A percentile compares a stretch with the other conserved stretches of the same genome.
These are phyloP conservation scores for Seriola dumerili DNA, from an alignment of 2,113 vertebrate species.

Conservation along the genomic window DNA sequence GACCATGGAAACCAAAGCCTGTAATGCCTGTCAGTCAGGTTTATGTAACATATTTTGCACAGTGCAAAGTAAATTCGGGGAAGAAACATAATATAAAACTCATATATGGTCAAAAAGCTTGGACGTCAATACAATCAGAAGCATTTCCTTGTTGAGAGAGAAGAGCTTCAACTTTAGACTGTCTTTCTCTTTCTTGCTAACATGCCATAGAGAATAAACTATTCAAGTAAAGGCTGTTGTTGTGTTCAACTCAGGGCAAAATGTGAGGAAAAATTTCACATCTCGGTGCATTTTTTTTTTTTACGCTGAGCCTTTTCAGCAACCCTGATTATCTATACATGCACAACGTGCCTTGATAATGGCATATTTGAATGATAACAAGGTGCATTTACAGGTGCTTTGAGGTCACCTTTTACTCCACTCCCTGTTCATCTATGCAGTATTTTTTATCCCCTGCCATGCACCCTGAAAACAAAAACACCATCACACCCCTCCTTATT, in stretches of 20 bases:
- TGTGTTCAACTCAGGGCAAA: neutral
- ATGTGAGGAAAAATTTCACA: neutral
- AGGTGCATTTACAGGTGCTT: constrained; percentile 27
- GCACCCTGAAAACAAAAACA: constrained; percentile 62
- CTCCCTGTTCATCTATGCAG: constrained; percentile 27
- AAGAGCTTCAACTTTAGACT: neutral
- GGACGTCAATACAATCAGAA: neutral
- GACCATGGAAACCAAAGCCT: constrained; percentile 51
- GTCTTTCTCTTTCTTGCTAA: neutral
- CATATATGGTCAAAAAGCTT: neutral
- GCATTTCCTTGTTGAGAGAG: too few relatives aligned
- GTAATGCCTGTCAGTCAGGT: constrained; percentile 48
- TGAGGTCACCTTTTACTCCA: constrained; percentile 44
- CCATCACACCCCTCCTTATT: constrained; percentile 51
- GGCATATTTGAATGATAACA: constrained; percentile 23
- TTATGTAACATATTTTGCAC: constrained; percentile 31
- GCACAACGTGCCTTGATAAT: constrained; percentile 17
- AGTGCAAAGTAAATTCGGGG: constrained; percentile 1
- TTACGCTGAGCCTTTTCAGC: constrained; percentile 7
- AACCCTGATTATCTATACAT: constrained; percentile 3
- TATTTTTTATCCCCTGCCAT: constrained; percentile 20
- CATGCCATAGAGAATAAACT: neutral
- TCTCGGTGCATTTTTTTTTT: neutral
- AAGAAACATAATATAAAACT: neutral
- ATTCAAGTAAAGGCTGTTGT: neutral